Percentiles rank a stretch among this genome's conserved stretches.
phyloP scores from a whole-genome alignment of 1,140 invertebrate genomes.

The Leguminivora glycinivorella region DNA sequence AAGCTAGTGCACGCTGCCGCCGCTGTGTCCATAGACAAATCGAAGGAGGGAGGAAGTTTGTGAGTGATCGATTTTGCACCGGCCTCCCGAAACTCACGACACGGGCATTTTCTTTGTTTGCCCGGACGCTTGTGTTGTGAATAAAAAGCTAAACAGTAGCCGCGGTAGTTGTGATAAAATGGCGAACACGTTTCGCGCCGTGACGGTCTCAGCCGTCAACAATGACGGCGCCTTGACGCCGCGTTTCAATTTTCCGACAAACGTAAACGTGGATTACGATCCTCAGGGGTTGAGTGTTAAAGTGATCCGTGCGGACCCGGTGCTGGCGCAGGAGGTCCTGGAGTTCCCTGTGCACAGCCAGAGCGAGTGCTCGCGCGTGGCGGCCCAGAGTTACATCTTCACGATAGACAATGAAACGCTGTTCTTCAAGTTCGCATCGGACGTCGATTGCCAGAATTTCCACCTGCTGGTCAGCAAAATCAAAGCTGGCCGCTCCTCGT shows the following conservation, averaged over 20 bases:
- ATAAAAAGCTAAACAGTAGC: conserved; percentile 56
- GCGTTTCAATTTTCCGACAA: conserved; percentile 85
- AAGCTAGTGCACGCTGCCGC: conserved; percentile 61
- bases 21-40: conserved; percentile 63
- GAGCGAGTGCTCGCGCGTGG: conserved; percentile 85
- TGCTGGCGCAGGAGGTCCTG: conserved; percentile 76
- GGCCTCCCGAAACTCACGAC: conserved; percentile 72
- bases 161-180: conserved; percentile 77
- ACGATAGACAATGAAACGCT: conserved; percentile 84
- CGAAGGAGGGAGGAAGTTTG: conserved; percentile 68
- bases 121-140: conserved; percentile 62
- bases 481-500: conserved; percentile 87
- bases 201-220: conserved; percentile 84
- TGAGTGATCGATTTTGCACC: conserved; percentile 78
- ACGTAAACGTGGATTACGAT: conserved; percentile 86
- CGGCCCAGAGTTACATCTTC: conserved; percentile 84
- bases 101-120: conserved; percentile 75
- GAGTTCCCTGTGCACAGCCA: conserved; percentile 84
- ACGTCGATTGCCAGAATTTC: conserved; percentile 87
- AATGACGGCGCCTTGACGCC: conserved; percentile 83
- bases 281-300: conserved; percentile 87
- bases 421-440: conserved; percentile 74
- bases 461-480: conserved; percentile 88
- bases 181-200: conserved; percentile 85
- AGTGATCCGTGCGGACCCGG: conserved; percentile 79